Conservation (phyloP, 2,797 vertebrate genomes). For the Parauchenoglanis punctatus region DNA sequence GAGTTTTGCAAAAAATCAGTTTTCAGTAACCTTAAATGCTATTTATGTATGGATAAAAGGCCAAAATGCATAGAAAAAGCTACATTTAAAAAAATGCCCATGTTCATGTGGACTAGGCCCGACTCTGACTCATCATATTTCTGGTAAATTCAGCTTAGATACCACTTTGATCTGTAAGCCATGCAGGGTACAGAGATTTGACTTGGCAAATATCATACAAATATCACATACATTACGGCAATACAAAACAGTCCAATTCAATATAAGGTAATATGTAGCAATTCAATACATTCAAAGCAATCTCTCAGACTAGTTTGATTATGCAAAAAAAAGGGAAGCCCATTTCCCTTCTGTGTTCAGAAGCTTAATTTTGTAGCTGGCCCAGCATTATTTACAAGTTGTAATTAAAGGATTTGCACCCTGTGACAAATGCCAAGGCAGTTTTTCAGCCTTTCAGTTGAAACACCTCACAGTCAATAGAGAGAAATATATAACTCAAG, state of each 20-base stretch:
- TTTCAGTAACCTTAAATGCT: too few species aligned
- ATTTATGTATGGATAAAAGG: too few species aligned
- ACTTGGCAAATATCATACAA: background rate
- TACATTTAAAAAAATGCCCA: too few species aligned
- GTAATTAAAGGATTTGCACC: slow-evolving; percentile 25
- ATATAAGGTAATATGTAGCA: background rate
- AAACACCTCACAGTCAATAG: background rate
- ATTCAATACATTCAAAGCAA: background rate
- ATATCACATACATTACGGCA: background rate
- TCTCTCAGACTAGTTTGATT: background rate
- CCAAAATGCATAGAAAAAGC: too few species aligned
- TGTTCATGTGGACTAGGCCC: too few species aligned
- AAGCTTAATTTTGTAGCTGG: slow-evolving; percentile 5
- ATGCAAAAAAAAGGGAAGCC: background rate
- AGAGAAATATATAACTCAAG: slow-evolving; percentile 18
- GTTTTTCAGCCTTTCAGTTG: slow-evolving; percentile 30
- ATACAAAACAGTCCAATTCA: background rate
- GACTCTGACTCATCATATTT: background rate
- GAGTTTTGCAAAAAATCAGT: too few species aligned
- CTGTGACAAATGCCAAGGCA: slow-evolving; percentile 20
- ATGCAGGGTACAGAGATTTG: background rate
- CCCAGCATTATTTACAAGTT: slow-evolving; percentile 23
- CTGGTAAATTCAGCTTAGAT: background rate
- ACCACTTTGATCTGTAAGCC: background rate
- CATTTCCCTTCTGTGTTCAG: background rate